Evolutionary conservation across 2,113 vertebrate species (phyloP).

Genomic region (Lycocorax pyrrhopterus): DNA sequence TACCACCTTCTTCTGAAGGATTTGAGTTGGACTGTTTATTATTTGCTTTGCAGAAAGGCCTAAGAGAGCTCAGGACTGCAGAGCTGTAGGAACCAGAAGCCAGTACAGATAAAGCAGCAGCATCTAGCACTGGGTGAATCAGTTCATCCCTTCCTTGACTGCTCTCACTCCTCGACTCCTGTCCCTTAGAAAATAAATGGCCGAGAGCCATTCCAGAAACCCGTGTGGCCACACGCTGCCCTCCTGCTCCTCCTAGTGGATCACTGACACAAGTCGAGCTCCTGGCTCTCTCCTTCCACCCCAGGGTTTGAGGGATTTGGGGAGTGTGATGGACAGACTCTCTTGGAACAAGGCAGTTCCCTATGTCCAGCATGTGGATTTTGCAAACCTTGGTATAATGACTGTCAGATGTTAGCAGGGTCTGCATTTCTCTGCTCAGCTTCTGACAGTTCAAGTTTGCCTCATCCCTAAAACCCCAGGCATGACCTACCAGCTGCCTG

Average conservation of each 20-base stretch:
- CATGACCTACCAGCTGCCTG: neutral
- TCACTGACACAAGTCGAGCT: neutral
- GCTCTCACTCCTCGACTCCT: fast-evolving
- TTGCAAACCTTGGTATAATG: neutral
- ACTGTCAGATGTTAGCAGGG: neutral
- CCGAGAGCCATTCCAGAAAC: neutral
- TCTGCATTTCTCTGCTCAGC: neutral
- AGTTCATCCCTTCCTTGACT: neutral
- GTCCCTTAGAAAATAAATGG: neutral
- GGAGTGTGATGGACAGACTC: neutral
- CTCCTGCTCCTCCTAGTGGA: constrained; percentile 48
- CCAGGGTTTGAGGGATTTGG: neutral
- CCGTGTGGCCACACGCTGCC: neutral
- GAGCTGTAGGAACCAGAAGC: neutral
- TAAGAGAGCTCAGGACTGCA: neutral
- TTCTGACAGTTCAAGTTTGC: neutral
- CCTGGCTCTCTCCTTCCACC: neutral
- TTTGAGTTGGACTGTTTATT: neutral
- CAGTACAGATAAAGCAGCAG: neutral
- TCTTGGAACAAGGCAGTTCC: neutral
- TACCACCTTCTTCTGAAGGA: neutral
- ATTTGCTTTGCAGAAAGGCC: neutral
- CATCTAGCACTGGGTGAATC: neutral
- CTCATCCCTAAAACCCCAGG: neutral
- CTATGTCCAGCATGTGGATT: neutral